Evolutionary conservation across 2,888 invertebrate genomes (phyloP), one percentile per base, ranked within the genome.

Genomic region (Lasioglossum malachurum): DNA sequence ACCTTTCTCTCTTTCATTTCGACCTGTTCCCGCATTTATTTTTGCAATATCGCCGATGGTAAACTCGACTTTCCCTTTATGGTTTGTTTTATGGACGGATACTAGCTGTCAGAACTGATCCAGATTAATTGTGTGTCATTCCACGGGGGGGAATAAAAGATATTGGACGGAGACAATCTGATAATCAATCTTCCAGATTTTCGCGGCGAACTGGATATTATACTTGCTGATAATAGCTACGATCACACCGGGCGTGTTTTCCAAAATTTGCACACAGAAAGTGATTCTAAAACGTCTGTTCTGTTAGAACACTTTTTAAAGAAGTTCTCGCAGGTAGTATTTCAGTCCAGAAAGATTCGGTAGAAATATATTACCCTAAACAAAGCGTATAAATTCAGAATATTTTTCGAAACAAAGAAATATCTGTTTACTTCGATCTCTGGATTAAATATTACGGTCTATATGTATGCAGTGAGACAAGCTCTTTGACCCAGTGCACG

Each of bases 11-110:
- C 31, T 31, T 31, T 31, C 64, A 57, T n/a, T 57, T 57, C 57
- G n/a, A 57, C 57, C 12, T 12, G n/a, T 57, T 57, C 57, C 8
- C n/a, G 57, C 57, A 57, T 57, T 57, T 57, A 57, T 57, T 57
- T 57, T 57, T 57, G 57, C 57, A 57, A 57, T 44, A 64, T 41
- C 16, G 23, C 41, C 57, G 27, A 46, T 60, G 31, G 27, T 31
- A 75, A 67, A 71, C 41, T 41, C 75, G 80, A 80, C 75, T 80
- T 80, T 79, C 73, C 78, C 71, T 71, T n/a, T 41, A 16, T 35
- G 78, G 71, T 31, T 78, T 41, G 71, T 71, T 71, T 78, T 38
- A 69, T 41, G 53, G 53, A 44, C 44, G 74, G n/a, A 69, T 10
- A n/a, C 69, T 10, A 16, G 38, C 69, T 38, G 69, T 41, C 38